Conservation (phyloP, 2,113 vertebrate species). For the Elaphurus davidianus region DNA sequence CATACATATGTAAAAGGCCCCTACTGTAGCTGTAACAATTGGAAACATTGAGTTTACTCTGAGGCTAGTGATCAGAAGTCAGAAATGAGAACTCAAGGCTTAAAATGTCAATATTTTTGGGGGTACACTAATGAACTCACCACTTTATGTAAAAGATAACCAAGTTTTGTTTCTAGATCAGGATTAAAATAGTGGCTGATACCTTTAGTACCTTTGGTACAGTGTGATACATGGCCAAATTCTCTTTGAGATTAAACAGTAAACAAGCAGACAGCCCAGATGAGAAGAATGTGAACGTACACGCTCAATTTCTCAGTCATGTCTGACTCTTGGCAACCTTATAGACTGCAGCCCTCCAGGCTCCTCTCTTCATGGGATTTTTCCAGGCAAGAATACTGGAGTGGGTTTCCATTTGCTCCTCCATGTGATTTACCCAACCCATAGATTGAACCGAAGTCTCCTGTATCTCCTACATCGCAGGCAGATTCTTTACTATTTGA, state of each 20-base stretch:
- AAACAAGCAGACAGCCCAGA: not conserved
- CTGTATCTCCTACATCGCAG: not conserved
- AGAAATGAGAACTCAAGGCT: not conserved
- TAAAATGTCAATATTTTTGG: not conserved
- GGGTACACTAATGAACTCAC: not conserved
- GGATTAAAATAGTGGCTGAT: not conserved
- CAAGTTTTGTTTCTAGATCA: not conserved
- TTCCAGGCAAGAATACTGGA: not conserved
- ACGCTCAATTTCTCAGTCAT: not conserved
- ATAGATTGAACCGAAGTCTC: accelerated
- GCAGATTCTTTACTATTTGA: not conserved
- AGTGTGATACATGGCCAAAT: not conserved
- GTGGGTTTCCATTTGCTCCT: not conserved
- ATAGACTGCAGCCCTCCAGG: not conserved
- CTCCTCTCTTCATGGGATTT: not conserved
- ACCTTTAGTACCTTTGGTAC: not conserved
- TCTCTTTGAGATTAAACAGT: not conserved
- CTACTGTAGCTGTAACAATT: not conserved
- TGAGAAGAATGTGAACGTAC: not conserved
- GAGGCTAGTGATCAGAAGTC: not conserved
- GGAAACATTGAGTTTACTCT: not conserved
- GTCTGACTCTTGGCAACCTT: not conserved
- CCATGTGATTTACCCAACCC: not conserved
- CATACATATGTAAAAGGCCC: not conserved
- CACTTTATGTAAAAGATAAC: not conserved